These are phyloP conservation scores for Oceanites oceanicus DNA, from an alignment of 2,113 vertebrate species.

Conservation along the genomic window DNA sequence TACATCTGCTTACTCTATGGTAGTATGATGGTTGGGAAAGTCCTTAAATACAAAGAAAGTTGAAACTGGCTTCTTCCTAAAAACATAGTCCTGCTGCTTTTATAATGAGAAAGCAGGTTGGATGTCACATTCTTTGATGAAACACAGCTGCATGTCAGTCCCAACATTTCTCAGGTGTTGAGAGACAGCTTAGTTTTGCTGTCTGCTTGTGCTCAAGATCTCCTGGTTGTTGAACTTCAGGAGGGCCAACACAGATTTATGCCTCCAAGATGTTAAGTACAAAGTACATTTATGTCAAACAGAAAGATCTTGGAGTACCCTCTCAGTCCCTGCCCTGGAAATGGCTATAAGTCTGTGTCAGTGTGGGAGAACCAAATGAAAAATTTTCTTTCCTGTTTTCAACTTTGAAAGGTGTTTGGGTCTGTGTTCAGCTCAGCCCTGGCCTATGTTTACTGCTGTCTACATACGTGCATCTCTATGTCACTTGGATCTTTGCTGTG, in stretches of 20 bases:
- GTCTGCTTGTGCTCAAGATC: background rate
- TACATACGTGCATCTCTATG: background rate
- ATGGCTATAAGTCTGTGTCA: background rate
- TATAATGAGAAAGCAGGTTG: background rate
- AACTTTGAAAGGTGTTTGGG: background rate
- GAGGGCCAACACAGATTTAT: background rate
- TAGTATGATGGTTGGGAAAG: constrained; percentile 1
- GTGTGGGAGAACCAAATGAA: background rate
- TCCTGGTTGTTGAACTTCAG: background rate
- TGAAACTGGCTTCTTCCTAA: background rate
- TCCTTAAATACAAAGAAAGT: background rate
- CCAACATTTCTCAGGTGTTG: background rate
- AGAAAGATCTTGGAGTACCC: background rate
- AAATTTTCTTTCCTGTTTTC: background rate
- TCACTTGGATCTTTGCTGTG: background rate
- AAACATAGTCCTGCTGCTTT: background rate
- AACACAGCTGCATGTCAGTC: background rate
- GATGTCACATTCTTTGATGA: background rate
- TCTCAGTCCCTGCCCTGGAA: background rate
- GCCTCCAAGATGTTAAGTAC: background rate
- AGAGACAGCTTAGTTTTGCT: background rate
- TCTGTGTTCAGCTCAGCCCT: background rate
- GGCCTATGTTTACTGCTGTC: rapidly evolving
- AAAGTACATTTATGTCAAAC: background rate
- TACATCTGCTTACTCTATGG: background rate